These are phyloP conservation scores for Phylloscopus trochiloides DNA, from an alignment of 2,113 vertebrate species.

Conservation along the genomic window DNA sequence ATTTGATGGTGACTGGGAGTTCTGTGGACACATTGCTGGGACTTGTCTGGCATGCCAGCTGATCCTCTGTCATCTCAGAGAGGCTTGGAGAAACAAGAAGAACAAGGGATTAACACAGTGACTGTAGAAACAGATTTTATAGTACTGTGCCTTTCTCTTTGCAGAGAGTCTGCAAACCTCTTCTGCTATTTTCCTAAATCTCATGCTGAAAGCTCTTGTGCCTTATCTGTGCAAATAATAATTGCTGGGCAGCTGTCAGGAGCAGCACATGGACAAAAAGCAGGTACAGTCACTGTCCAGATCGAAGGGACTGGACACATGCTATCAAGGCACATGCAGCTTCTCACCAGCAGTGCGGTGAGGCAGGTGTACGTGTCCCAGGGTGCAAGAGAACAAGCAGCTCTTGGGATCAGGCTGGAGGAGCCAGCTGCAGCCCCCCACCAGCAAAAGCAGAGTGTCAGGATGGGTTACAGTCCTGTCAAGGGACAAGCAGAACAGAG, in stretches of 20 bases:
- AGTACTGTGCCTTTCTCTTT: background rate
- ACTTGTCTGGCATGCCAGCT: slow-evolving; percentile 84
- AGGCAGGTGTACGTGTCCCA: background rate
- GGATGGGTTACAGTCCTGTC: background rate
- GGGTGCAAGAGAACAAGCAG: background rate
- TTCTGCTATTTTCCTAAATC: background rate
- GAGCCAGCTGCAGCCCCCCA: background rate
- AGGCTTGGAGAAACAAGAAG: slow-evolving; percentile 63
- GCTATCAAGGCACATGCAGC: background rate
- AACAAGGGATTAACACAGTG: background rate
- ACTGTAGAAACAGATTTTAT: background rate
- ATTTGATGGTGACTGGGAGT: slow-evolving; percentile 82
- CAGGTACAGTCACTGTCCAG: background rate
- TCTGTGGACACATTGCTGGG: slow-evolving; percentile 76
- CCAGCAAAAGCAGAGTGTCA: background rate
- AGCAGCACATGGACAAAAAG: background rate
- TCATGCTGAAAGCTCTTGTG: background rate
- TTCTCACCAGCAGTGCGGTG: background rate
- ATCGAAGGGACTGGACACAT: background rate
- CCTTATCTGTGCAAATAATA: background rate
- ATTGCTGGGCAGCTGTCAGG: background rate
- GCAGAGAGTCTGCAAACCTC: background rate
- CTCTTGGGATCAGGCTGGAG: background rate
- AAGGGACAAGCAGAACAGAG: background rate
- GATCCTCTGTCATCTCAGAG: slow-evolving; percentile 76